These are phyloP conservation scores for Oxytorus armatus DNA, from an alignment of 2,888 invertebrate genomes.

Conservation along the genomic window DNA sequence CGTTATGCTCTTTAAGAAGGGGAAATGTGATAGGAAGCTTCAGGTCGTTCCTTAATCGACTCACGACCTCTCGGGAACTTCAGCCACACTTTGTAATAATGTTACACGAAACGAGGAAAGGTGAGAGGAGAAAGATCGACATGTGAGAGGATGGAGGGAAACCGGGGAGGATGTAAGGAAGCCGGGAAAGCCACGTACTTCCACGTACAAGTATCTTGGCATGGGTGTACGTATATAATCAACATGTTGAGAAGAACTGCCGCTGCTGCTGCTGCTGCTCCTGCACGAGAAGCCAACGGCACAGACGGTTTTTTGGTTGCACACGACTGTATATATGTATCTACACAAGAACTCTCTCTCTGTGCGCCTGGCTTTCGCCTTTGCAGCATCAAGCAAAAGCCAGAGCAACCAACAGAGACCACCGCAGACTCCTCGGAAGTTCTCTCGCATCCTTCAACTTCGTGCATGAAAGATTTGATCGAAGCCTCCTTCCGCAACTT, in stretches of 20 bases:
- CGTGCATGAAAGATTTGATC: constrained; percentile 64
- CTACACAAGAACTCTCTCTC: constrained; percentile 25
- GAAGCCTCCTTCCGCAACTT: constrained; percentile 57
- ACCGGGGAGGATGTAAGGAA: constrained; percentile 43
- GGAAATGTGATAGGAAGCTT: constrained; percentile 52
- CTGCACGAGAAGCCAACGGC: constrained; percentile 35
- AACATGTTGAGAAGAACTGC: constrained; percentile 26
- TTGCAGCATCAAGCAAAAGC: constrained; percentile 25
- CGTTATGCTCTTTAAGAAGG: constrained; percentile 26
- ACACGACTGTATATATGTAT: constrained; percentile 5
- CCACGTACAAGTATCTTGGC: constrained; percentile 26
- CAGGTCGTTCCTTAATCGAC: constrained; percentile 55
- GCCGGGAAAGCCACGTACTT: constrained; percentile 50
- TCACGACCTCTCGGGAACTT: constrained; percentile 53
- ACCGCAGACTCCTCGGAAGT: constrained; percentile 56
- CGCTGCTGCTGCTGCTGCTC: constrained; percentile 19
- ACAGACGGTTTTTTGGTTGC: constrained; percentile 35
- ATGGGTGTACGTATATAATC: constrained; percentile 31
- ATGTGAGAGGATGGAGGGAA: constrained; percentile 14
- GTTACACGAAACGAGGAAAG: constrained; percentile 39
- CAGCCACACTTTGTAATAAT: constrained; percentile 56
- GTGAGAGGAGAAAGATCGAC: constrained; percentile 11
- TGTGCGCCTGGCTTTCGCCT: constrained; percentile 57
- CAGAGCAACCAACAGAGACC: constrained; percentile 29
- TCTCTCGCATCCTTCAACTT: constrained; percentile 53